A percentile compares a stretch with the other conserved stretches of the same genome.
phyloP scores from a whole-genome alignment of 2,797 vertebrate genomes.

The Vipera ursinii region DNA sequence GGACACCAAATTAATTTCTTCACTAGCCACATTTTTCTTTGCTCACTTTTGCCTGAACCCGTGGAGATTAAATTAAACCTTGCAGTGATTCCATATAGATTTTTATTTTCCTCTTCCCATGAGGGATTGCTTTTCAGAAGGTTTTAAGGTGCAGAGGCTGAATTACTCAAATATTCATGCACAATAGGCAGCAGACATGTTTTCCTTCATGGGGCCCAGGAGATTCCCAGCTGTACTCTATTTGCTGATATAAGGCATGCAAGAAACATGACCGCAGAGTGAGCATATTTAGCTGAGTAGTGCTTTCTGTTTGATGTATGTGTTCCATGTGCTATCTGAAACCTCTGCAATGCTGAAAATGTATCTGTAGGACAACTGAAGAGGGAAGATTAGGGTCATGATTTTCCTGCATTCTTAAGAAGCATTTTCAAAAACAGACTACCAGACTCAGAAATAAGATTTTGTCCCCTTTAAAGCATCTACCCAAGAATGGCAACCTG shows the following conservation, averaged over 20 bases:
- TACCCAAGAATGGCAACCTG: slow-evolving; percentile 9
- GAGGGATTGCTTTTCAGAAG: background rate
- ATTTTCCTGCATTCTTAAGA: slow-evolving; percentile 5
- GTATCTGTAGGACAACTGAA: slow-evolving; percentile 39
- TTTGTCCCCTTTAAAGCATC: slow-evolving; percentile 31
- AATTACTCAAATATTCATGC: background rate
- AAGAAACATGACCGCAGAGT: slow-evolving; percentile 27
- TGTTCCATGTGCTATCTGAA: slow-evolving; percentile 38
- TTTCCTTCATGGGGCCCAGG: slow-evolving; percentile 23
- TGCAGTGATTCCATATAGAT: background rate
- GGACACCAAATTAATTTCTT: background rate
- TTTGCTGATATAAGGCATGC: slow-evolving; percentile 42
- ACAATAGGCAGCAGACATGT: background rate
- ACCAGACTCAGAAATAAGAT: slow-evolving; percentile 23
- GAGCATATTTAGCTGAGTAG: slow-evolving; percentile 42
- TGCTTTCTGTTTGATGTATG: slow-evolving; percentile 20
- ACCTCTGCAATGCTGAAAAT: slow-evolving; percentile 20
- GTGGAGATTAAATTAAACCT: background rate
- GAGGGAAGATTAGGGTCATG: slow-evolving; percentile 20
- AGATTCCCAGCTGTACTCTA: slow-evolving; percentile 32
- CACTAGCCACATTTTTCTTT: background rate
- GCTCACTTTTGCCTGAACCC: background rate
- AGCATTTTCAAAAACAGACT: background rate
- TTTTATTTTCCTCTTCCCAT: background rate
- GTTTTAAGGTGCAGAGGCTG: background rate